phyloP scores from a whole-genome alignment of 2,113 vertebrate species.

The Pontoporia blainvillei region DNA sequence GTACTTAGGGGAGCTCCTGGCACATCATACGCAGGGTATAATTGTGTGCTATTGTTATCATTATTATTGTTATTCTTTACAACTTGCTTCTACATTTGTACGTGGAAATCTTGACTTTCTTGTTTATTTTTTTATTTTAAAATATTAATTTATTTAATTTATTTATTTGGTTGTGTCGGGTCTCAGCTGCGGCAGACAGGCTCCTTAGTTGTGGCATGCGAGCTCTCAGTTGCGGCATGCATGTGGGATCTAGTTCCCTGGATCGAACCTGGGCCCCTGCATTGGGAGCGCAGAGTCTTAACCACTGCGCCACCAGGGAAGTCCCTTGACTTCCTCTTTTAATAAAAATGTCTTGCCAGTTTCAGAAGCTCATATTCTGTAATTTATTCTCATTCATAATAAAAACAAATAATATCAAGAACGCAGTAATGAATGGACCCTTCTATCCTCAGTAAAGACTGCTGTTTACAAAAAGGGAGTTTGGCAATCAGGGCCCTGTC shows the following conservation, averaged over 20 bases:
- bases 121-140: no score
- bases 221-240: no score
- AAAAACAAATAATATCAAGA: neutral
- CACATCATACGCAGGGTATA: rapidly evolving
- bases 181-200: no score
- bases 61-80: neutral
- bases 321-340: neutral
- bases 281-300: no score
- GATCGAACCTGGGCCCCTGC: no score
- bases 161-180: no score
- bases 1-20: neutral
- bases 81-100: neutral
- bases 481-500: neutral
- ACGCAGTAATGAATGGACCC: neutral
- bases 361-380: neutral
- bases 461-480: neutral
- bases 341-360: neutral
- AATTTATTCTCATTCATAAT: neutral
- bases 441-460: neutral
- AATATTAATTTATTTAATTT: no score
- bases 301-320: no score
- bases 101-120: neutral
- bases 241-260: no score
- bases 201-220: no score
- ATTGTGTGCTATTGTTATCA: neutral